These are phyloP conservation scores for Chironomus riparius DNA, from an alignment of 2,888 invertebrate species.

Conservation along the genomic window DNA sequence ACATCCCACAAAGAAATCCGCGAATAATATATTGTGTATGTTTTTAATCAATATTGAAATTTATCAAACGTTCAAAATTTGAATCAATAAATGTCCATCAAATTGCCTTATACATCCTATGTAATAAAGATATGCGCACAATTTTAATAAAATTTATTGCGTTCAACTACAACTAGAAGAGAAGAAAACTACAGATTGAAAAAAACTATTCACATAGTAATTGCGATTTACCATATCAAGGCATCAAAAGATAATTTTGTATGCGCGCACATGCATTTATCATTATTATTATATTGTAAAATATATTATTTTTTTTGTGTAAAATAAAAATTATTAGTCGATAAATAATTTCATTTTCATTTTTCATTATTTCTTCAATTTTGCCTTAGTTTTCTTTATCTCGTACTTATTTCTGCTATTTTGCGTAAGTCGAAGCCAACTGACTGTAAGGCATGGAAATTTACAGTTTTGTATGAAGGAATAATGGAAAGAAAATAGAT, in stretches of 20 bases:
- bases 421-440: background rate
- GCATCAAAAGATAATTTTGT: background rate
- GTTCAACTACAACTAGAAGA: background rate
- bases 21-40: background rate
- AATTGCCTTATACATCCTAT: background rate
- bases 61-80: background rate
- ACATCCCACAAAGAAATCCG: no score
- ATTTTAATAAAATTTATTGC: background rate
- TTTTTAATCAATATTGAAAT: background rate
- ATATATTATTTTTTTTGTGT: background rate
- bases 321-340: background rate
- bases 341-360: background rate
- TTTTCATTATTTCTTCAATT: no score
- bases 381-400: no score
- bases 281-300: background rate
- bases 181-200: background rate
- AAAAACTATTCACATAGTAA: background rate
- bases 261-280: background rate
- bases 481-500: background rate
- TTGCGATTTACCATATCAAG: background rate
- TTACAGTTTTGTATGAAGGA: background rate
- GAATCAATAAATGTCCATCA: conserved; percentile 1
- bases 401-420: background rate
- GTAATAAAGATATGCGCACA: background rate
- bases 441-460: background rate